Conservation (phyloP, 2,113 vertebrate species). For the Paracanthobrama guichenoti region DNA sequence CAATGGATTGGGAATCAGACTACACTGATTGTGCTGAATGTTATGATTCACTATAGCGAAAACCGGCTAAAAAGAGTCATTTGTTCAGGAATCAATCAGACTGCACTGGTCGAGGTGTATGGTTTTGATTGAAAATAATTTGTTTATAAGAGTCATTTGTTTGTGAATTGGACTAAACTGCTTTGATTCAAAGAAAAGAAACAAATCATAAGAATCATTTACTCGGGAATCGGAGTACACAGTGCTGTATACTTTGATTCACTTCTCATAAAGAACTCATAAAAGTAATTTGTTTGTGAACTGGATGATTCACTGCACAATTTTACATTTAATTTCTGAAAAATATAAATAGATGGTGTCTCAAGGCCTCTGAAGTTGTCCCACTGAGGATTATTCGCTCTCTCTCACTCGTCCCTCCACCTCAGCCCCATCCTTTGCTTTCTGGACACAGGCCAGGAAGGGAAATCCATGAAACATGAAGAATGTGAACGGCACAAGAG, state of each 20-base stretch:
- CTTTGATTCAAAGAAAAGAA: background rate
- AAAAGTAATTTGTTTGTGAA: background rate
- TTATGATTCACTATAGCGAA: background rate
- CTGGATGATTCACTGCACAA: background rate
- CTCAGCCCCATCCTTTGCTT: constrained; percentile 62
- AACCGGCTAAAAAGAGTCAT: background rate
- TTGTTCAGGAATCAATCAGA: background rate
- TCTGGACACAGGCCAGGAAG: constrained; percentile 84
- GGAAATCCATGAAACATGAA: constrained; percentile 95
- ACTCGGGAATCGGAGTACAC: background rate
- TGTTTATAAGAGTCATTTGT: background rate
- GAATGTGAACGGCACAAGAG: constrained; percentile 81
- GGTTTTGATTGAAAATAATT: background rate
- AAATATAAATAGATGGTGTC: constrained; percentile 65
- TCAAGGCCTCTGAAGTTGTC: constrained; percentile 72
- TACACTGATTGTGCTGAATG: background rate
- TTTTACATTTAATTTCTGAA: background rate
- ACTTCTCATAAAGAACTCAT: background rate
- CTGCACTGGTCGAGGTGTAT: background rate
- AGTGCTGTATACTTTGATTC: background rate
- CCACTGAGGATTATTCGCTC: constrained; percentile 26
- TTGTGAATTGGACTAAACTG: background rate
- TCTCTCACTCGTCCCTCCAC: constrained; percentile 44
- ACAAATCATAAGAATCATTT: background rate
- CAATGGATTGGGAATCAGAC: background rate